Conservation (phyloP, 2,113 vertebrate species). For the Eidolon helvum region DNA sequence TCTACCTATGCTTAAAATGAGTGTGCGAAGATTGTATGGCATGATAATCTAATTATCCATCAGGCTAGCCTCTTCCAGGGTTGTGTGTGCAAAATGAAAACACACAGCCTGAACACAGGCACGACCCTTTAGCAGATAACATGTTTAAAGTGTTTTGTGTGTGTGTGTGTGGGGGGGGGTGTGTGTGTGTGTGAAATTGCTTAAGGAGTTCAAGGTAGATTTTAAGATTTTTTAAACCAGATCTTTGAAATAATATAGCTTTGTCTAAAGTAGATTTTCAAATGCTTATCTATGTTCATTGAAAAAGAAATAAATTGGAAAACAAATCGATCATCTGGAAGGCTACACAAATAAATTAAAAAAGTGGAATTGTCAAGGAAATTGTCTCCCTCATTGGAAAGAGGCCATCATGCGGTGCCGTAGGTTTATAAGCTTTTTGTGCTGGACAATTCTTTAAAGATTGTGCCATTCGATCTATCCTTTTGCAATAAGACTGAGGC, state of each 20-base stretch:
- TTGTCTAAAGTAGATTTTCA: not conserved
- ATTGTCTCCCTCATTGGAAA: not conserved
- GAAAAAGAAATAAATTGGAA: not conserved
- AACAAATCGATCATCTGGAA: not conserved
- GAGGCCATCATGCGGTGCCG: not conserved
- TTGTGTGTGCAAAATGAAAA: not conserved
- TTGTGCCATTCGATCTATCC: not conserved
- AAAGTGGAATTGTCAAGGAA: not conserved
- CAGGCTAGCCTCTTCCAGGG: not conserved
- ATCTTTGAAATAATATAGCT: constrained; percentile 5
- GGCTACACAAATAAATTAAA: not conserved
- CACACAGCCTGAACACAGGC: not conserved
- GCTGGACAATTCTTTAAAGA: not conserved
- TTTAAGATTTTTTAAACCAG: constrained; percentile 5
- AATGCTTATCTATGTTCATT: not conserved
- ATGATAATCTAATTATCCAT: constrained; percentile 36
- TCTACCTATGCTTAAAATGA: constrained; percentile 25
- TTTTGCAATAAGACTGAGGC: not conserved
- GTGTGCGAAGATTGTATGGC: not conserved
- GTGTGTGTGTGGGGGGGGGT: not conserved
- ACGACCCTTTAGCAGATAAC: not conserved
- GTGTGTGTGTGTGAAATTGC: not conserved
- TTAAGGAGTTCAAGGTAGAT: not conserved
- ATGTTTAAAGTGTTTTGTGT: not conserved
- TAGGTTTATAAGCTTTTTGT: not conserved